These are phyloP conservation scores for Thysanoteuthis rhombus DNA, from an alignment of 2,888 invertebrate species.

Conservation along the genomic window DNA sequence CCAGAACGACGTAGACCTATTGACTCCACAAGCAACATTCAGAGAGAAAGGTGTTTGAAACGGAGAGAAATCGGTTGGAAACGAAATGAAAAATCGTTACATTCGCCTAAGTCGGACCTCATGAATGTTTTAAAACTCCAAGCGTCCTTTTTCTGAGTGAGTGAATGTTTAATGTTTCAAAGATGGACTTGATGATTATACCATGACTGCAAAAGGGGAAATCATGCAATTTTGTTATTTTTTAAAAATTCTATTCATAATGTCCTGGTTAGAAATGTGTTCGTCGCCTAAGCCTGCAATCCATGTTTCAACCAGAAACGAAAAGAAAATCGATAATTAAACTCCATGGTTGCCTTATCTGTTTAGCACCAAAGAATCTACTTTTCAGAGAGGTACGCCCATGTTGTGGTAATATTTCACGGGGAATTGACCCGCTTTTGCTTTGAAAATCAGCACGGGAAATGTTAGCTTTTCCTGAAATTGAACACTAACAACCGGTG, in stretches of 20 bases:
- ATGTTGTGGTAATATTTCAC: too few species aligned
- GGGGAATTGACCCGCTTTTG: rapidly evolving
- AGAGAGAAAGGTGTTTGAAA: background rate
- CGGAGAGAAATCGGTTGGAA: background rate
- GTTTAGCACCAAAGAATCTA: background rate
- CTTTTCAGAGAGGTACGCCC: too few species aligned
- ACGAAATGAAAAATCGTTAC: background rate
- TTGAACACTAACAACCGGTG: too few species aligned
- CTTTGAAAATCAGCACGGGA: too few species aligned
- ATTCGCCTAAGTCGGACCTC: background rate
- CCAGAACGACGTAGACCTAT: background rate
- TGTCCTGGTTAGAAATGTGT: background rate
- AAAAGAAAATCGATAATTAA: background rate
- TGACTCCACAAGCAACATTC: background rate
- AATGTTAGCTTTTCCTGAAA: too few species aligned
- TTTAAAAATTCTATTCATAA: background rate
- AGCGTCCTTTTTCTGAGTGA: background rate
- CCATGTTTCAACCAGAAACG: background rate
- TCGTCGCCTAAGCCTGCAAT: too few species aligned
- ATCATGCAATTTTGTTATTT: rapidly evolving
- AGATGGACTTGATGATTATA: background rate
- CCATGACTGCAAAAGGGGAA: too few species aligned
- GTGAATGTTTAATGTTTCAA: background rate
- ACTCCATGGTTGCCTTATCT: background rate
- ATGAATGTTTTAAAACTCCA: background rate